Evolutionary conservation across 2,888 invertebrate genomes (phyloP), one percentile per base, ranked within the genome.

Genomic region (Caenorhabditis afra): DNA sequence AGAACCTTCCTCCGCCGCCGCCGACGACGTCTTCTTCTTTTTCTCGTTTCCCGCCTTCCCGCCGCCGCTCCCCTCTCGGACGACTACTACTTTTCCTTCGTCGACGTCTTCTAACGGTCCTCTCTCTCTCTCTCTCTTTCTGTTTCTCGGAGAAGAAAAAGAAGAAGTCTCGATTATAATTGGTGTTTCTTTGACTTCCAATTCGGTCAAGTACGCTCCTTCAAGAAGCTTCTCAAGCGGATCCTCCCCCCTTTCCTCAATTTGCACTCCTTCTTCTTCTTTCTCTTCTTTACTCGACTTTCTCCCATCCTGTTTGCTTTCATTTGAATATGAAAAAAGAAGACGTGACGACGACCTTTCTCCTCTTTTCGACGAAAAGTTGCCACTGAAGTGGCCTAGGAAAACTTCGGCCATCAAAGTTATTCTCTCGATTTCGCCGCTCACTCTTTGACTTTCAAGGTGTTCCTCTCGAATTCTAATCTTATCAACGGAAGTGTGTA

Each of bases 201-300:
- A 49, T 64, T 53, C 71, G 71, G 73, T 64, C 62, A 64, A 73
- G 64, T 50, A 64, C n/a, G n/a, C n/a, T n/a, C n/a, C n/a, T n/a
- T n/a, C n/a, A n/a, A n/a, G n/a, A n/a, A n/a, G n/a, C 50, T 49
- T 39, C 65, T 57, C 18, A 50, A 65, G 52, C 49, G n/a, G n/a
- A n/a, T 29, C 7, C 29, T 29, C 7, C 29, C 7, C 7, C 29
- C 29, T 29, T 29, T 29, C 29, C 7, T 29, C 29, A 29, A 29
- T 29, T 29, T 29, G 29, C 7, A 29, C 29, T 5, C 29, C 55
- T 44, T 39, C 44, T 50, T 44, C 20, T 20, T 52, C 53, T 57
- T 14, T 53, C 8, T 23, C 23, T 41, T 39, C 37, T 55, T 62
- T 45, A 14, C 44, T 53, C 29, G 16, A 35, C 22, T 45, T 47